Evolutionary conservation across 2,888 invertebrate species (phyloP).

Genomic region (Reticulitermes lucifugus): DNA sequence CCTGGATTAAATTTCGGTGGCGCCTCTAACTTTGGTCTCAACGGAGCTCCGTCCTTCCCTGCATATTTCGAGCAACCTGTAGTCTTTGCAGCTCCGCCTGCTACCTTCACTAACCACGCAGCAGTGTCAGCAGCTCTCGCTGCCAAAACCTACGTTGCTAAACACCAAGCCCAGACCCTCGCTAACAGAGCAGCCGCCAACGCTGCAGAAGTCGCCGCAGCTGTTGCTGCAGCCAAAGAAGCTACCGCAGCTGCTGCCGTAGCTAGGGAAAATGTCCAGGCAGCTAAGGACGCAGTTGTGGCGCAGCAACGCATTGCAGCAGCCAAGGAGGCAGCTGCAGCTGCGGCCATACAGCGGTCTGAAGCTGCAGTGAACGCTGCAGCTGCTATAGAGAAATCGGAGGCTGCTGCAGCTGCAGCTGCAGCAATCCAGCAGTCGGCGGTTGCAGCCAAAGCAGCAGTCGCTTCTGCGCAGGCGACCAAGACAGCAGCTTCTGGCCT

Average conservation of each 20-base stretch:
- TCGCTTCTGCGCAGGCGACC: constrained; percentile 68
- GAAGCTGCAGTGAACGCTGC: constrained; percentile 76
- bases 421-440: constrained; percentile 71
- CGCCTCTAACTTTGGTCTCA: background rate
- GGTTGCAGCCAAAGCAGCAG: constrained; percentile 46
- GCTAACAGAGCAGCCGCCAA: constrained; percentile 41
- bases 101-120: constrained; percentile 17
- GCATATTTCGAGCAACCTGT: constrained; percentile 36
- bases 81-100: constrained; percentile 30
- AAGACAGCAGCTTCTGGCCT: constrained; percentile 64
- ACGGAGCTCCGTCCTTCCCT: constrained; percentile 26
- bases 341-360: constrained; percentile 74
- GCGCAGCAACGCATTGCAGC: constrained; percentile 79
- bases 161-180: constrained; percentile 38
- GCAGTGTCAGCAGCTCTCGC: constrained; percentile 37
- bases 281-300: constrained; percentile 78
- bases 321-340: constrained; percentile 79
- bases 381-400: constrained; percentile 68
- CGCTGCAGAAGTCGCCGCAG: constrained; percentile 49
- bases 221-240: constrained; percentile 75
- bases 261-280: constrained; percentile 76
- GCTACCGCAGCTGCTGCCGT: constrained; percentile 75
- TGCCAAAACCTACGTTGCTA: constrained; percentile 44
- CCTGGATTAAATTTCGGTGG: constrained; percentile 25
- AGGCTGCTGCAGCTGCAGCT: constrained; percentile 45